Percentiles rank a stretch among this genome's conserved stretches.
Evolutionary conservation across 2,888 invertebrate species (phyloP).

Genomic region (Torymus texanus): DNA sequence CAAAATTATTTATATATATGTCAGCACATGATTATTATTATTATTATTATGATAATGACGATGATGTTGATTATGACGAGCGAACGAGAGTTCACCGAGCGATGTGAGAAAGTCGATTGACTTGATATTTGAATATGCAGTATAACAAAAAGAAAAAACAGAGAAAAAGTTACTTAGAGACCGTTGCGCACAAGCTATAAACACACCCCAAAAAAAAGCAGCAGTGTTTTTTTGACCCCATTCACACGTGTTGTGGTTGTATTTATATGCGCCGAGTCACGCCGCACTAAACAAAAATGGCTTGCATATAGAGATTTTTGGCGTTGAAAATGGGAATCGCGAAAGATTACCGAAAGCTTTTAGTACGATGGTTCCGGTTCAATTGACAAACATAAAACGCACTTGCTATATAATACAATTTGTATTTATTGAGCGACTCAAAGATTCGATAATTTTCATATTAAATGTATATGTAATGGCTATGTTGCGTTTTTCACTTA

Average conservation of each 20-base stretch:
- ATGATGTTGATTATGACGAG: not conserved
- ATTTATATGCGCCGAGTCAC: conserved; percentile 27
- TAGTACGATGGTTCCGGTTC: not conserved
- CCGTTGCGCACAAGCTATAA: conserved; percentile 6
- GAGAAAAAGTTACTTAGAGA: conserved; percentile 1
- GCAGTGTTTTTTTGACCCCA: not conserved
- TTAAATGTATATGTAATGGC: not conserved
- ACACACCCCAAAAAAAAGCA: not conserved
- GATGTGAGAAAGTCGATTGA: conserved; percentile 45
- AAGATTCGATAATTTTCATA: conserved; percentile 4
- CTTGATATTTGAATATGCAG: conserved; percentile 27
- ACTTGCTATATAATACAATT: too few species aligned
- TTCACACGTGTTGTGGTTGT: not conserved
- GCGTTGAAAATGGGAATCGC: not conserved
- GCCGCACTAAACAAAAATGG: conserved; percentile 5
- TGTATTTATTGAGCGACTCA: not conserved
- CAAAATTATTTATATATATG: conserved; percentile 19
- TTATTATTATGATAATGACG: not conserved
- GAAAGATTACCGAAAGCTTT: conserved; percentile 20
- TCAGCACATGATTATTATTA: conserved; percentile 3
- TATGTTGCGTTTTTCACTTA: conserved; percentile 1
- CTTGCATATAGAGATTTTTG: too few species aligned
- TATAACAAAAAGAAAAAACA: too few species aligned
- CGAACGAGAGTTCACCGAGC: conserved; percentile 38
- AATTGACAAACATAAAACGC: too few species aligned